Conservation (phyloP, 92 coral and sea anemone species). For the Actinernus sp. region DNA sequence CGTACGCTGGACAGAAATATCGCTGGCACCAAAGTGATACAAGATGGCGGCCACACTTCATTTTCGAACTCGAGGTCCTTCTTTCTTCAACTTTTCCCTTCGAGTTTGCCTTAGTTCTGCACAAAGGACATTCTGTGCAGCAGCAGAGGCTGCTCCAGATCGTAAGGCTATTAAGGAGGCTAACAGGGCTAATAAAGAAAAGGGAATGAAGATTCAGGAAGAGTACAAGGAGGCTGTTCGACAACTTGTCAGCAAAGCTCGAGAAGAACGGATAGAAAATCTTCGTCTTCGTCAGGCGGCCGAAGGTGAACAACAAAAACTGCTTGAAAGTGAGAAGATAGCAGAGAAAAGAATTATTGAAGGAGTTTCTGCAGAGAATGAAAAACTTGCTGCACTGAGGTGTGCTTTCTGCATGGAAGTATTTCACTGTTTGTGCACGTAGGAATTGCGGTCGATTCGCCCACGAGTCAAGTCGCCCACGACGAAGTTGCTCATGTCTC, state of each 20-base stretch:
- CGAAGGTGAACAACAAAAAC: constrained; percentile 78
- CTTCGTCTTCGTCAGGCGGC: constrained; percentile 57
- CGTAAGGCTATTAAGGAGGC: constrained; percentile 6
- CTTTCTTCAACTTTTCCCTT: constrained; percentile 12
- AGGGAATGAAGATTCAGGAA: constrained; percentile 53
- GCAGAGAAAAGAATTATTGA: constrained; percentile 70
- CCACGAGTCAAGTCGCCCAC: too few relatives aligned
- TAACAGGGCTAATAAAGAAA: constrained; percentile 36
- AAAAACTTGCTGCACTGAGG: constrained; percentile 58
- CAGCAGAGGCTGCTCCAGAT: constrained; percentile 16
- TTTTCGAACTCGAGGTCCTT: not conserved
- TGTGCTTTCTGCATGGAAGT: too few relatives aligned
- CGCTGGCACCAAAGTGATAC: constrained; percentile 12
- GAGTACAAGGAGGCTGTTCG: constrained; percentile 53
- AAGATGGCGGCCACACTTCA: constrained; percentile 45
- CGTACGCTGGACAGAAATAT: constrained; percentile 1
- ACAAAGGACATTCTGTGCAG: constrained; percentile 19
- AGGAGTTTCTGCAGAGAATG: constrained; percentile 70
- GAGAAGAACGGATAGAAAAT: constrained; percentile 64
- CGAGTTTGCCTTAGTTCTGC: constrained; percentile 5
- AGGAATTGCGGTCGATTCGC: too few relatives aligned
- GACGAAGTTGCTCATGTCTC: too few relatives aligned
- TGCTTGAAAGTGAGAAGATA: constrained; percentile 64
- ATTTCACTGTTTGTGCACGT: too few relatives aligned
- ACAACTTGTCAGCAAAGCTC: constrained; percentile 58